phyloP scores from a whole-genome alignment of 1,140 invertebrate species.

The Zaprionus africanus region DNA sequence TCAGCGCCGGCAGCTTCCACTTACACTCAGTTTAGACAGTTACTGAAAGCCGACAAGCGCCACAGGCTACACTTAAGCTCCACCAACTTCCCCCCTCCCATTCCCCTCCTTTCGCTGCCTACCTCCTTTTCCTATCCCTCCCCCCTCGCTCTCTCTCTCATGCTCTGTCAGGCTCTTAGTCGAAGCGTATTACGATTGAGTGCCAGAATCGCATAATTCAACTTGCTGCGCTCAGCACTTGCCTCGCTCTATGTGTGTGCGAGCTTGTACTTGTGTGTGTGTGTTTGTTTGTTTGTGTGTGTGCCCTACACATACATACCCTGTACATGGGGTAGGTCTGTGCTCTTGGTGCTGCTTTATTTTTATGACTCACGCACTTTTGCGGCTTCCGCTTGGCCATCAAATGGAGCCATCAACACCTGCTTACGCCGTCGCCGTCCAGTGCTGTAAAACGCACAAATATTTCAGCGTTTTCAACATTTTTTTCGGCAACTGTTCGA shows the following conservation, averaged over 20 bases:
- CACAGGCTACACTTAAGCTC: conserved; percentile 21
- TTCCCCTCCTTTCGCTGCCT: conserved; percentile 6
- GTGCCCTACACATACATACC: neutral
- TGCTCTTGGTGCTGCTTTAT: conserved; percentile 52
- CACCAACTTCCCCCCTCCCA: neutral
- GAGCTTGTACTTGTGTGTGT: conserved; percentile 17
- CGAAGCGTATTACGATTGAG: conserved; percentile 60
- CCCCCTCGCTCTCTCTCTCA: neutral
- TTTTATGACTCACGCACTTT: conserved; percentile 82
- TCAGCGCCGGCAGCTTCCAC: neutral
- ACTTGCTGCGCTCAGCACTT: conserved; percentile 59
- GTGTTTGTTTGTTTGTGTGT: conserved; percentile 20
- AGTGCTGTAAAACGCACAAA: conserved; percentile 40
- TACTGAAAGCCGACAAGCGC: conserved; percentile 1
- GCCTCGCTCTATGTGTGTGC: conserved; percentile 6
- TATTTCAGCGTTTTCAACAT: conserved; percentile 24
- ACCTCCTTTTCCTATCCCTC: neutral
- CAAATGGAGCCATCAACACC: conserved; percentile 81
- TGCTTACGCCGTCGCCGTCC: conserved; percentile 46
- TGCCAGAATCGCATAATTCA: conserved; percentile 79
- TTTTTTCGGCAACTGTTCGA: conserved; percentile 38
- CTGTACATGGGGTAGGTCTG: neutral
- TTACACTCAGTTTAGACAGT: conserved; percentile 10
- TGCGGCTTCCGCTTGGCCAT: conserved; percentile 78
- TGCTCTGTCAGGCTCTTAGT: conserved; percentile 4